Base-by-base conservation (phyloP, 2,797 vertebrate species). In the Tachyglossus aculeatus region DNA sequence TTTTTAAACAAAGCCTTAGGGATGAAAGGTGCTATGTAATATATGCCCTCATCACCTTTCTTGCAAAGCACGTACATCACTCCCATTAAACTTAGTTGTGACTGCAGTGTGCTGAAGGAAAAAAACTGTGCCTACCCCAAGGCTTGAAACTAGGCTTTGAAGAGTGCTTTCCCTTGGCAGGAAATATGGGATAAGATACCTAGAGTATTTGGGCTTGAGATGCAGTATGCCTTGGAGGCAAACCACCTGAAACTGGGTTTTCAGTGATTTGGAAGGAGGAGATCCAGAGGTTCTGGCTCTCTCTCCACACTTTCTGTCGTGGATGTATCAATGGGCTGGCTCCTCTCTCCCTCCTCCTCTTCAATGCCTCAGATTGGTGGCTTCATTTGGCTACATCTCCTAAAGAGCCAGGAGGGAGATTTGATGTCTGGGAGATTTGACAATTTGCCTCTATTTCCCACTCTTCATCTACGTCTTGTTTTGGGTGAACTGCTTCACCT, bases 81-180 rank as follows among this genome's bases (percentile, higher is more conserved):
- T 53, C 50, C 41, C 47, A 19, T n/a, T 65, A 45, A 61, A 39
- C 31, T 76, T 48, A 27, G 15, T 19, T 54, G 59, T 67, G 63
- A 57, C 57, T 55, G 63, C 67, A 73, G 43, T 29, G 29, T 22
- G 18, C 25, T 34, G 52, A 52, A 44, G 47, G 67, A 13, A 51
- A 38, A 65, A 68, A 62, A 39, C 39, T 69, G 45, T 55, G 55
- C 54, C 16, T 18, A 24, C 44, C 62, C 45, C 51, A 75, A 63
- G 53, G 65, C 53, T 66, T 71, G 48, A 53, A 55, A 67, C 61
- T 57, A 50, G 27, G 38, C 38, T 63, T 52, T 36, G 8, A 38
- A 27, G 61, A 56, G 54, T 44, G 72, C 45, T 73, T 83, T 66
- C 36, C 60, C 31, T 77, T 66, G 41, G 37, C 25, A 24, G 48